Evolutionary conservation across 1,140 invertebrate species (phyloP), one percentile per base, ranked within the genome.

Genomic region (Papilio aristodemus): DNA sequence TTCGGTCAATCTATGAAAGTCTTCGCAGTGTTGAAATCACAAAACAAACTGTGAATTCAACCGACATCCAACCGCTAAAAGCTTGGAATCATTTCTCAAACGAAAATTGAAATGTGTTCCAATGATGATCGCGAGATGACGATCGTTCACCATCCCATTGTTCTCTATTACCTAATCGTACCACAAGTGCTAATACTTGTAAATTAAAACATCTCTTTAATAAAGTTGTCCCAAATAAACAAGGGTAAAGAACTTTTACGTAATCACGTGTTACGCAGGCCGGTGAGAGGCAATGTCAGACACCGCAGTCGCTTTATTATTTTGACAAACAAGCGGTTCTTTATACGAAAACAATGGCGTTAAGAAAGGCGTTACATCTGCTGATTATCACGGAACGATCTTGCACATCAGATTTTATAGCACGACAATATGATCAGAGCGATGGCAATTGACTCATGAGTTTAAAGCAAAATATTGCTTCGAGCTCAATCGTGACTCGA

Each of bases 161-260:
- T 77, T 74, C 71, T 63, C 50, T 19, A 43, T 87, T 86, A 74
- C 84, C 71, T 78, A 84, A 84, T 73, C 63, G 68, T 38, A 54
- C 72, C 27, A 72, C 74, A 77, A 79, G 78, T 85, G 84, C 76
- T 85, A 82, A 85, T 80, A 82, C 76, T 82, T 68, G 77, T 83
- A 81, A 89, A 88, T 89, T 84, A 85, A 87, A 84, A 86, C 83
- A 88, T 87, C 80, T 79, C 79, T 87, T 77, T 84, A 80, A 84
- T 83, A 85, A 76, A 82, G 69, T 71, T 83, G 87, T 89, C 85
- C 89, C 83, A 87, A 87, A 91, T 87, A 89, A 89, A 87, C 83
- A 89, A 81, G 87, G 85, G 89, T 88, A 91, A 91, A 91, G 85
- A 88, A 77, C 86, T 86, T 91, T 91, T 91, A 87, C 87, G 80